These are phyloP conservation scores for Nycticebus coucang DNA, from an alignment of 2,113 vertebrate species.

Conservation along the genomic window DNA sequence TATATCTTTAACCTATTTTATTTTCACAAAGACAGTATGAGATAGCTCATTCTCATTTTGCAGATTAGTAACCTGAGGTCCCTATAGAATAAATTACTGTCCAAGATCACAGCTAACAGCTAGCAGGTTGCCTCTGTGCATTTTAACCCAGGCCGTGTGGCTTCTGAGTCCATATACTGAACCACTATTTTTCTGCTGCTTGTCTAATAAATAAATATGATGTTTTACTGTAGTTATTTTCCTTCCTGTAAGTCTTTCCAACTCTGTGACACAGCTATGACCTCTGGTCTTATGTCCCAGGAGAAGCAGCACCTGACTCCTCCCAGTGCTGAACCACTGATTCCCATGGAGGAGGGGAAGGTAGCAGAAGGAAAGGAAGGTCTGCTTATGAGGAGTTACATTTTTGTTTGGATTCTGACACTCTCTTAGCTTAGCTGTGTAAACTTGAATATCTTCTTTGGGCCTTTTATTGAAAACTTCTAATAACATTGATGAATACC, in stretches of 20 bases:
- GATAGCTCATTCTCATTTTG: not conserved
- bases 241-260: conserved; percentile 45
- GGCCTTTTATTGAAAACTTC: not conserved
- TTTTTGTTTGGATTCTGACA: not conserved
- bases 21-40: not conserved
- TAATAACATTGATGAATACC: too few relatives aligned
- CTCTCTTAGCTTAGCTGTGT: not conserved
- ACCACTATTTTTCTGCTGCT: not conserved
- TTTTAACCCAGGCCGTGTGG: not conserved
- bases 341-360: not conserved
- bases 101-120: not conserved
- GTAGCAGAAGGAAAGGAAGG: not conserved
- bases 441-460: not conserved
- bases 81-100: not conserved
- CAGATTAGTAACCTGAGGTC: not conserved
- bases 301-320: not conserved
- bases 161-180: not conserved
- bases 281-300: not conserved
- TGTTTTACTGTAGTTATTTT: conserved; percentile 31
- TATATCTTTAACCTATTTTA: not conserved
- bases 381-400: not conserved
- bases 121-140: not conserved
- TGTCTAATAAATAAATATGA: not conserved
- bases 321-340: not conserved
- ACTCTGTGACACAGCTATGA: not conserved